Percentiles rank a stretch among this genome's conserved stretches.
Conservation (phyloP, 2,888 invertebrate species). For the Stomorhina lunata region DNA sequence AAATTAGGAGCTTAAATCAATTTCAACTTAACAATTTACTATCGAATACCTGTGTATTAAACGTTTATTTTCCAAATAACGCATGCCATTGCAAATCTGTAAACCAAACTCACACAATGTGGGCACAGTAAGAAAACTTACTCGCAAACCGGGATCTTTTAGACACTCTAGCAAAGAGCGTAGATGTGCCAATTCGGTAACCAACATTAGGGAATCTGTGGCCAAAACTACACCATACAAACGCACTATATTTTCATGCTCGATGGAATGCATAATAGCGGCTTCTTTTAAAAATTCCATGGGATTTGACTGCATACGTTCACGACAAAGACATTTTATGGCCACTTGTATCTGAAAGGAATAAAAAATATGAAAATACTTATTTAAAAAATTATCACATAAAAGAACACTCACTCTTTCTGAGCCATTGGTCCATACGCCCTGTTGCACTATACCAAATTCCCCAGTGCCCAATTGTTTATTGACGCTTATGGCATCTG, state of each 20-base stretch:
- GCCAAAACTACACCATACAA: constrained; percentile 98
- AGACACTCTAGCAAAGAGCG: constrained; percentile 97
- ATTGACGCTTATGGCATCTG: constrained; percentile 94
- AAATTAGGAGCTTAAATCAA: background rate
- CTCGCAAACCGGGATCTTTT: constrained; percentile 93
- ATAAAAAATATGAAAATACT: background rate
- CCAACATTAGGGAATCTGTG: constrained; percentile 90
- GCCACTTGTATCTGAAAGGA: constrained; percentile 93
- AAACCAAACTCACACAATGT: constrained; percentile 96
- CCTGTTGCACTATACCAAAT: constrained; percentile 98
- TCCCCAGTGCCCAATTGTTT: constrained; percentile 98
- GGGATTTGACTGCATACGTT: constrained; percentile 97
- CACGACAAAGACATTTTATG: constrained; percentile 96
- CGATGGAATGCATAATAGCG: constrained; percentile 98
- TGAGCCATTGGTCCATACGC: constrained; percentile 97
- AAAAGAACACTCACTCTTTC: constrained; percentile 85
- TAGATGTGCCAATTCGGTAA: constrained; percentile 96
- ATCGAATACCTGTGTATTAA: constrained; percentile 90
- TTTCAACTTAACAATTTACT: background rate
- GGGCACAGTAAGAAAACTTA: constrained; percentile 93
- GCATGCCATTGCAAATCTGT: constrained; percentile 99
- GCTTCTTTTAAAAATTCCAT: constrained; percentile 99
- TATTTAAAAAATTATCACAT: background rate
- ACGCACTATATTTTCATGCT: constrained; percentile 98
- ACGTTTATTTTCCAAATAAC: constrained; percentile 96